Evolutionary conservation across 2,113 vertebrate genomes (phyloP).

Genomic region (Cygnus buccinator): DNA sequence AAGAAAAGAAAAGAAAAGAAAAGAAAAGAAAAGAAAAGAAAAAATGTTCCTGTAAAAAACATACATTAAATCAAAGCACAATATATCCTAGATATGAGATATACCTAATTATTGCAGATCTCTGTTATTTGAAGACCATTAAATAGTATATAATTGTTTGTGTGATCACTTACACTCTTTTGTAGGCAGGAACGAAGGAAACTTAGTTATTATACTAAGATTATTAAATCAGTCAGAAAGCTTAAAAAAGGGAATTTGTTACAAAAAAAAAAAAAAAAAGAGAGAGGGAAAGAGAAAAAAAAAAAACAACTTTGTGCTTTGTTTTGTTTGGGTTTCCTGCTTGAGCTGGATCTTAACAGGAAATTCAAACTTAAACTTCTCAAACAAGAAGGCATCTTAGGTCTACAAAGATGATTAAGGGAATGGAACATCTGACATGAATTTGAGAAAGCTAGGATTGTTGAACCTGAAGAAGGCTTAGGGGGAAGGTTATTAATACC

Average conservation of each 20-base stretch:
- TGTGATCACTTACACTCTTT: conserved; percentile 41
- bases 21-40: not conserved
- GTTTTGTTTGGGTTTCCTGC: not conserved
- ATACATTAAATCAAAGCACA: not conserved
- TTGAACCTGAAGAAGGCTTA: not conserved
- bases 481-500: not conserved
- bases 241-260: conserved; percentile 25
- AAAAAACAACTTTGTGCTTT: not conserved
- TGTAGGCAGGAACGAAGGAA: conserved; percentile 43
- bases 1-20: too few relatives aligned
- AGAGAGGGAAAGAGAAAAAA: not conserved
- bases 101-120: conserved; percentile 10
- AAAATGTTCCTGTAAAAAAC: not conserved
- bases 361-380: not conserved
- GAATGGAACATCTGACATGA: not conserved
- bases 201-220: conserved; percentile 39
- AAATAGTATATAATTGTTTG: conserved; percentile 60
- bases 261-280: not conserved
- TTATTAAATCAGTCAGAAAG: conserved; percentile 52
- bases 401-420: not conserved
- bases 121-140: conserved; percentile 17
- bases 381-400: not conserved
- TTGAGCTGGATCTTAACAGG: not conserved
- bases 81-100: conserved; percentile 12
- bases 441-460: not conserved